phyloP scores from a whole-genome alignment of 1,140 invertebrate genomes.

The Drosophila ficusphila region DNA sequence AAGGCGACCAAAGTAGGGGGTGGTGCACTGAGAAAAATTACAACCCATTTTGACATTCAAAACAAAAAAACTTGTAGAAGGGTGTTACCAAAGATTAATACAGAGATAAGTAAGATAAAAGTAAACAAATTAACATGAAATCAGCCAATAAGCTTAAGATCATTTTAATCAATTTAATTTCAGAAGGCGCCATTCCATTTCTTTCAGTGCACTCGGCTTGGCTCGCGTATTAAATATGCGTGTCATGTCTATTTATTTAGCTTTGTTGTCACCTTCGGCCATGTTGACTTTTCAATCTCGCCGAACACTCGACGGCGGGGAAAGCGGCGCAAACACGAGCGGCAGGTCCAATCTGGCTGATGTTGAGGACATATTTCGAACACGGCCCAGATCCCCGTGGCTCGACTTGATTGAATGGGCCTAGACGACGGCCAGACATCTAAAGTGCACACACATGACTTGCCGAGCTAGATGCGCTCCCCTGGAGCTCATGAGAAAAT shows the following conservation, averaged over 20 bases:
- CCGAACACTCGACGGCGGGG: slow-evolving; percentile 17
- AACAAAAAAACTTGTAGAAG: no score
- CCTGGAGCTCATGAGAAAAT: slow-evolving; percentile 23
- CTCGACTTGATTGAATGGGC: slow-evolving; percentile 53
- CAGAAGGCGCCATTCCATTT: not conserved
- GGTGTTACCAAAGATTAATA: no score
- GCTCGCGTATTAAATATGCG: slow-evolving; percentile 71
- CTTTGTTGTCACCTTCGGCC: slow-evolving; percentile 67
- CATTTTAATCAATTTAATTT: not conserved
- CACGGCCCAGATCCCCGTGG: slow-evolving; percentile 10
- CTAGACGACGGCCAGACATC: slow-evolving; percentile 50
- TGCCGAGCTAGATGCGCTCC: no score
- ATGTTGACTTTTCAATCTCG: slow-evolving; percentile 61
- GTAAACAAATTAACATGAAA: no score
- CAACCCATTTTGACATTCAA: not conserved
- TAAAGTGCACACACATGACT: slow-evolving; percentile 51
- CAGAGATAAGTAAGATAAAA: no score
- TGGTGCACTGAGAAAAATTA: not conserved
- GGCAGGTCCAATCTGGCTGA: slow-evolving; percentile 36
- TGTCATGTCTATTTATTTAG: slow-evolving; percentile 75
- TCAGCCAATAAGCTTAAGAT: no score
- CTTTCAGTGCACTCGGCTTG: not conserved
- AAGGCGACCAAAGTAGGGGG: not conserved
- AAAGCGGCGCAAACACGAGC: slow-evolving; percentile 25
- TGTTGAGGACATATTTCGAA: slow-evolving; percentile 45